These are phyloP conservation scores for Notoglanidium macrostoma DNA, from an alignment of 2,797 vertebrate genomes.

Conservation along the genomic window DNA sequence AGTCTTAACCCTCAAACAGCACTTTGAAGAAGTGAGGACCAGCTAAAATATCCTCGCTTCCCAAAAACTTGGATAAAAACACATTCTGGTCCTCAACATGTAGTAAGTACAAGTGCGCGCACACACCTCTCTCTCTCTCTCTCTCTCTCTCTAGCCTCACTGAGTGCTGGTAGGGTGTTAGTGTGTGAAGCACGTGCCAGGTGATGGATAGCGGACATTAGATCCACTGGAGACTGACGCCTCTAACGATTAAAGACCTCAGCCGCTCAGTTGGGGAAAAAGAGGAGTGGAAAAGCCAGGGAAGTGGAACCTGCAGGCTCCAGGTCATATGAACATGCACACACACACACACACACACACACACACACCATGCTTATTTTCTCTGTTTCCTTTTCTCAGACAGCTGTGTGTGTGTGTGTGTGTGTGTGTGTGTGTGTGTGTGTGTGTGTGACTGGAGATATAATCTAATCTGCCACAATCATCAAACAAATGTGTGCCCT, in stretches of 20 bases:
- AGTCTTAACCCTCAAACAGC: too few relatives aligned
- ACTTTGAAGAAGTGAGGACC: too few relatives aligned
- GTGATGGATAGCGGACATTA: conserved; percentile 50
- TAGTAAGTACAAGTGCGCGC: too few relatives aligned
- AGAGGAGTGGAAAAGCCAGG: neutral
- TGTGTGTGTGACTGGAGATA: neutral
- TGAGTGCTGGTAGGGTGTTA: conserved; percentile 5
- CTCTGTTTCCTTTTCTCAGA: neutral
- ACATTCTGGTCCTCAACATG: too few relatives aligned
- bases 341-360: conserved; percentile 5
- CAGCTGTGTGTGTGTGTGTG: neutral
- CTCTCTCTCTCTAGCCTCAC: too few relatives aligned
- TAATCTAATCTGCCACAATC: neutral
- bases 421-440: conserved; percentile 3
- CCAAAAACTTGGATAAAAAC: too few relatives aligned
- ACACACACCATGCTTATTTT: neutral
- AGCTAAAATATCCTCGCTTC: too few relatives aligned
- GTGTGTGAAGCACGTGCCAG: conserved; percentile 22
- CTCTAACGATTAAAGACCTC: conserved; percentile 36
- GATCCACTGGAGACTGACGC: conserved; percentile 40
- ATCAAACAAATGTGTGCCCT: neutral
- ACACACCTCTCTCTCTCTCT: too few relatives aligned
- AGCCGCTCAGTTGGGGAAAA: conserved; percentile 23
- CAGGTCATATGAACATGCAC: conserved; percentile 7
- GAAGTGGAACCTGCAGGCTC: conserved; percentile 6